A percentile compares a stretch with the other conserved stretches of the same genome.
Evolutionary conservation across 2,797 vertebrate genomes (phyloP).

Genomic region (Pteropus rufus): DNA sequence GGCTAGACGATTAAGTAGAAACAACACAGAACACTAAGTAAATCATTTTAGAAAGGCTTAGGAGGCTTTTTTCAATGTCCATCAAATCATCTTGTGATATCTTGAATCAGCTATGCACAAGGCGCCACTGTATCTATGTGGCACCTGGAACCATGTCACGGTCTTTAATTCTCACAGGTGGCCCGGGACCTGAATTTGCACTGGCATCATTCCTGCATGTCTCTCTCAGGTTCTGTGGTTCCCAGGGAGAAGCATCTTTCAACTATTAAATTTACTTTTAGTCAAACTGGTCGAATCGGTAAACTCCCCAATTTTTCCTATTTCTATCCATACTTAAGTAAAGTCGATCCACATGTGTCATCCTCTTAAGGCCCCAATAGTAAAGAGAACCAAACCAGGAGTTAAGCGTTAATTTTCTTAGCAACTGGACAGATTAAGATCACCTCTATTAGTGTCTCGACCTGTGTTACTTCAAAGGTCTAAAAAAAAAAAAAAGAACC

Average conservation of each 20-base stretch:
- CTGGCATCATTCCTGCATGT: accelerated
- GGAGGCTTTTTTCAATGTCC: not conserved
- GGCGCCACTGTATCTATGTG: accelerated
- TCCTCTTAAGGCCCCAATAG: slow-evolving; percentile 74
- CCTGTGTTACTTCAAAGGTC: slow-evolving; percentile 90
- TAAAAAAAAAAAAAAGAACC: slow-evolving; percentile 75
- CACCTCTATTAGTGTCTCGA: slow-evolving; percentile 91
- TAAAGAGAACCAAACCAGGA: slow-evolving; percentile 62
- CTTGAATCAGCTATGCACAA: not conserved
- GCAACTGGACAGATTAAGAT: slow-evolving; percentile 81
- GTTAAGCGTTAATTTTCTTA: slow-evolving; percentile 82
- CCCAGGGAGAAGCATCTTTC: not conserved
- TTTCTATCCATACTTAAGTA: not conserved
- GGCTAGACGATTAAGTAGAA: slow-evolving; percentile 65
- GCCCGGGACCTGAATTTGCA: not conserved
- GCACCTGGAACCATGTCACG: accelerated
- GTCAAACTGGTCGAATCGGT: not conserved
- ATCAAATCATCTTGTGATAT: not conserved
- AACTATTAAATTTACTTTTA: not conserved
- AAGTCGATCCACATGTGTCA: slow-evolving; percentile 28
- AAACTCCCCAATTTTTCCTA: not conserved
- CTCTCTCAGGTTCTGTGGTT: not conserved
- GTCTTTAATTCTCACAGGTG: accelerated
- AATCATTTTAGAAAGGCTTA: not conserved
- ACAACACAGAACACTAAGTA: not conserved